Base-by-base conservation (phyloP, 2,888 invertebrate genomes). In the Orchesella flavescens region DNA sequence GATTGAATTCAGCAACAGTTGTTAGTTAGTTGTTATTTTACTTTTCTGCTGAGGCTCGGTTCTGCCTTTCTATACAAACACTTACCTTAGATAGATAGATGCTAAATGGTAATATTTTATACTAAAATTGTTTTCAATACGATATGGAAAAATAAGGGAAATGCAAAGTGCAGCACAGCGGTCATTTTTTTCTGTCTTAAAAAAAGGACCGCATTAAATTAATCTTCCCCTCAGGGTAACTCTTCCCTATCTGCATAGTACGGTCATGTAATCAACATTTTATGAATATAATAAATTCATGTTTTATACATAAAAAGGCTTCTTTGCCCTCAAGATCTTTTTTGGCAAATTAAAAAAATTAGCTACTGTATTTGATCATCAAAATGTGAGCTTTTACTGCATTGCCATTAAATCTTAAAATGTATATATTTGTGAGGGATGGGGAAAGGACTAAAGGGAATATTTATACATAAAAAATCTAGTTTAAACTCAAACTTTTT, bases 261-360 rank as follows among this genome's bases (percentile, higher is more conserved):
- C 34, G 7, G 2, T 4, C 3, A 7, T 34, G 34, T 34, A 34
- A 34, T 34, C 34, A 34, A 34, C 34, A 34, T 34, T 34, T n/a
- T 34, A 34, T 34, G 34, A 34, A 34, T 34, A 34, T 7, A 34
- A 34, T 34, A 34, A 34, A 34, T 34, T 34, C 34, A 34, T 34
- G 34, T 34, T 34, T 34, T 34, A 34, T 4, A 34, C 34, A 34
- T 34, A 34, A 34, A 34, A 34, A 34, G 34, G 34, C 34, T 34
- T 34, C 34, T 34, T 34, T 34, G 34, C 34, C 77, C 78, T 78
- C 65, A n/a, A 78, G 71, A 71, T 13, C 24, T 71, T 34, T 71
- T 78, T 69, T 78, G 71, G 71, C 78, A 78, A 78, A 78, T 78
- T 78, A 78, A 78, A 78, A 78, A 78, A 78, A 71, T 79, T 72